phyloP scores from a whole-genome alignment of 2,113 vertebrate species.

The Nerophis lumbriciformis region DNA sequence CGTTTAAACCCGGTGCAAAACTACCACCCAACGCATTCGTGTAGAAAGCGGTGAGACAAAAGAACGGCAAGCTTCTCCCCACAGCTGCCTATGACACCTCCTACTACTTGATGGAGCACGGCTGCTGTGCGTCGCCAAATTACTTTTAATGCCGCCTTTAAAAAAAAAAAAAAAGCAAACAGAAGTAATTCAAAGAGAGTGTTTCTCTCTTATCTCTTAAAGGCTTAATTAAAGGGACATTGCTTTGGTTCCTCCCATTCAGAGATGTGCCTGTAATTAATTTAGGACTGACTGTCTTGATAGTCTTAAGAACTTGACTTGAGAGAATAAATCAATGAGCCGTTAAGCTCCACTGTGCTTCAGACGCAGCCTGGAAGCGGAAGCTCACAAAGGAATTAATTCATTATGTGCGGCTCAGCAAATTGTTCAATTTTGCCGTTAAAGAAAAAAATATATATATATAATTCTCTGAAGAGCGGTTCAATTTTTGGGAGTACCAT shows the following conservation, averaged over 20 bases:
- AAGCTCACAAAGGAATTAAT: conserved; percentile 48
- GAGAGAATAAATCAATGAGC: conserved; percentile 56
- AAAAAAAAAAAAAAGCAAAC: conserved; percentile 51
- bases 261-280: conserved; percentile 63
- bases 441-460: conserved; percentile 76
- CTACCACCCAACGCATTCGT: conserved; percentile 22
- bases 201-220: conserved; percentile 57
- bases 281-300: conserved; percentile 55
- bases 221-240: conserved; percentile 71
- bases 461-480: conserved; percentile 80
- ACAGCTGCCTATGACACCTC: conserved; percentile 52
- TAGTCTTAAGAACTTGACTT: conserved; percentile 47
- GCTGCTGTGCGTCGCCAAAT: conserved; percentile 23
- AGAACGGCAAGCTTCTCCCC: conserved; percentile 30
- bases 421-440: conserved; percentile 68
- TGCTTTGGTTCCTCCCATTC: conserved; percentile 52
- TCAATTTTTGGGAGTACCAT: conserved; percentile 76
- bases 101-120: conserved; percentile 32
- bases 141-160: conserved; percentile 48
- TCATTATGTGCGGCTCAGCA: conserved; percentile 66
- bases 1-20: conserved; percentile 33
- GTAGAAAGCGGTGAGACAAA: conserved; percentile 45
- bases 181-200: conserved; percentile 56
- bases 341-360: conserved; percentile 26
- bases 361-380: not conserved